A percentile compares a stretch with the other conserved stretches of the same genome.
phyloP scores from a whole-genome alignment of 1,140 invertebrate genomes.

The Drosophila athabasca region DNA sequence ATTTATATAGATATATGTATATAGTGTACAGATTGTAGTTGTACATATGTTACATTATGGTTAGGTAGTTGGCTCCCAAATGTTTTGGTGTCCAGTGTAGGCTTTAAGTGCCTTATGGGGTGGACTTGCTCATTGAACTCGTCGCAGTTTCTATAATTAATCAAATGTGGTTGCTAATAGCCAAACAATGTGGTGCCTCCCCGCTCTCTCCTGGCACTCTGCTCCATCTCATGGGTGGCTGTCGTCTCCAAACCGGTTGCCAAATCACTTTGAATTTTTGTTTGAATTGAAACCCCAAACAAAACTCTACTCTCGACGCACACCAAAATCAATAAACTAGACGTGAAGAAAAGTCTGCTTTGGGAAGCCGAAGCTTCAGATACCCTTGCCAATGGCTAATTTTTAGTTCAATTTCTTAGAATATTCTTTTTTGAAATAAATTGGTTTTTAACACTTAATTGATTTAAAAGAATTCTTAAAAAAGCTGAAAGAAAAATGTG shows the following conservation, averaged over 20 bases:
- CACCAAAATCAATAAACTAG: slow-evolving; percentile 15
- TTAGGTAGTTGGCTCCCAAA: no score
- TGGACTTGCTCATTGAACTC: slow-evolving; percentile 48
- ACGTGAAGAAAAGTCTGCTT: slow-evolving; percentile 10
- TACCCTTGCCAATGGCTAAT: not conserved
- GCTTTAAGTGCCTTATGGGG: slow-evolving; percentile 41
- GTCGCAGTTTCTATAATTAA: slow-evolving; percentile 57
- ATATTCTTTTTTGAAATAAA: no score
- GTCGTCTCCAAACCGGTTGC: slow-evolving; percentile 49
- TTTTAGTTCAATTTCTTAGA: no score
- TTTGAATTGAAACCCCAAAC: slow-evolving; percentile 46
- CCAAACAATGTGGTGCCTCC: slow-evolving; percentile 60
- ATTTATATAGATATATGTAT: no score
- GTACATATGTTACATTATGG: no score
- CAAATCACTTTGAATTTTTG: slow-evolving; percentile 32
- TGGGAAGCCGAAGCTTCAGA: slow-evolving; percentile 15
- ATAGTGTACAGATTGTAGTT: no score
- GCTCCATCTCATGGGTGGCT: not conserved
- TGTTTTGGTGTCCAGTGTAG: slow-evolving; percentile 44
- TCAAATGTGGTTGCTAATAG: slow-evolving; percentile 70
- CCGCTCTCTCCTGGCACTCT: not conserved
- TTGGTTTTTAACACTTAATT: no score
- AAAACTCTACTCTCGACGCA: slow-evolving; percentile 4
- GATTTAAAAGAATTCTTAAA: no score
- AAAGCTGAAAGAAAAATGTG: no score